Percentiles rank a stretch among this genome's conserved stretches.
phyloP scores from a whole-genome alignment of 2,113 vertebrate species.

The Paraplagusia blochii region DNA sequence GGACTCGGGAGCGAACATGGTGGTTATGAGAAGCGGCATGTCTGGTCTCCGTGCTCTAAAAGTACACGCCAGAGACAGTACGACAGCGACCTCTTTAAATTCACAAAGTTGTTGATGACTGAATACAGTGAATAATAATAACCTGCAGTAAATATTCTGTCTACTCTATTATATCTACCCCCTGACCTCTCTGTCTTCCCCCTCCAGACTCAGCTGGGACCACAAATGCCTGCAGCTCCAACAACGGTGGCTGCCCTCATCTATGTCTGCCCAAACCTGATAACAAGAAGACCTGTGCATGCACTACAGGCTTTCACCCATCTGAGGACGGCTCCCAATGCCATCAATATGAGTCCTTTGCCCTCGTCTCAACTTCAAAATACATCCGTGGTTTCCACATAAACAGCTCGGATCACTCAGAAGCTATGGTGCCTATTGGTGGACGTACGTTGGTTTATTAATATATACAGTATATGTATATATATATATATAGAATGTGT shows the following conservation, averaged over 20 bases:
- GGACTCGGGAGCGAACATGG: conserved; percentile 63
- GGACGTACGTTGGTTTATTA: conserved; percentile 58
- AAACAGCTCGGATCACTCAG: conserved; percentile 76
- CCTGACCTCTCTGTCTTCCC: neutral
- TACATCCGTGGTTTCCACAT: conserved; percentile 75
- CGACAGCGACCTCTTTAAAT: conserved; percentile 1
- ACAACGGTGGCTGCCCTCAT: conserved; percentile 73
- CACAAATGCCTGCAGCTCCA: conserved; percentile 69
- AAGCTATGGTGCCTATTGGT: conserved; percentile 72
- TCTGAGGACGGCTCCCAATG: conserved; percentile 65
- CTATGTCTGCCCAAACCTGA: conserved; percentile 71
- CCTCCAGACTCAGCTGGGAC: conserved; percentile 66
- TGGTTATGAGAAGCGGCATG: conserved; percentile 73
- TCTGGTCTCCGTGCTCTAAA: conserved; percentile 64
- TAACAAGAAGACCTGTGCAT: conserved; percentile 68
- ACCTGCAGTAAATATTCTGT: too few relatives aligned
- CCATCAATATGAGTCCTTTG: conserved; percentile 70
- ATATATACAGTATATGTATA: too few relatives aligned
- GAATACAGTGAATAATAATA: neutral
- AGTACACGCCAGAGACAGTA: conserved; percentile 75
- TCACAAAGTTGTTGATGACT: too few relatives aligned
- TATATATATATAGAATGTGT: too few relatives aligned
- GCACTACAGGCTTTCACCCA: conserved; percentile 69
- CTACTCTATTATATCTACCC: neutral
- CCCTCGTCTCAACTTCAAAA: conserved; percentile 59